Percentiles rank a stretch among this genome's conserved stretches.
Conservation (phyloP, 2,113 vertebrate genomes). For the Lasiurus cinereus region DNA sequence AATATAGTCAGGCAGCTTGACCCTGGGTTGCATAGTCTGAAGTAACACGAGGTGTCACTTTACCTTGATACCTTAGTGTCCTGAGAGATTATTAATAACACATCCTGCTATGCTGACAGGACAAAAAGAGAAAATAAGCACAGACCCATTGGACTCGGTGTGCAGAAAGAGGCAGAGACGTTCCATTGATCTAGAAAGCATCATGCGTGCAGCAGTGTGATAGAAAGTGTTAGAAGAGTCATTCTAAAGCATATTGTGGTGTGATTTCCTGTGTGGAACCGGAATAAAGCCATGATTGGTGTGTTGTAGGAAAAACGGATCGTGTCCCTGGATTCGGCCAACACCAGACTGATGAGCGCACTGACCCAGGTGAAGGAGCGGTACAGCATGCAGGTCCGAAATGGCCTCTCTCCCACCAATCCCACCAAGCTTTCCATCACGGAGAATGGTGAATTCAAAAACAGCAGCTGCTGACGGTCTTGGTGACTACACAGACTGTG, state of each 20-base stretch:
- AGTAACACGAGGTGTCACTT: background rate
- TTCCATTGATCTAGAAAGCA: slow-evolving; percentile 78
- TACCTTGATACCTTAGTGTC: background rate
- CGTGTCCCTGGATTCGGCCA: slow-evolving; percentile 95
- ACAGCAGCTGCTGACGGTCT: slow-evolving; percentile 95
- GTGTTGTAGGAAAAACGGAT: slow-evolving; percentile 96
- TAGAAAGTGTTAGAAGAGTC: slow-evolving; percentile 41
- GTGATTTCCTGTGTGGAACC: fast-evolving
- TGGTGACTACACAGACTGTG: background rate
- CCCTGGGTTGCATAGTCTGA: background rate
- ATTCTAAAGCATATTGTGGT: background rate
- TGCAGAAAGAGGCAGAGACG: slow-evolving; percentile 88
- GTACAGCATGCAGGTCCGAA: slow-evolving; percentile 94
- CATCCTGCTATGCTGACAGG: background rate
- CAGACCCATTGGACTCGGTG: background rate
- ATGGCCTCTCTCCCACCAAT: slow-evolving; percentile 95
- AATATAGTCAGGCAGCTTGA: slow-evolving; percentile 39
- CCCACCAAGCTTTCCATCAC: slow-evolving; percentile 99
- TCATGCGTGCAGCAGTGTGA: slow-evolving; percentile 66
- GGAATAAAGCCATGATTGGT: slow-evolving; percentile 76
- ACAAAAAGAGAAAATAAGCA: background rate
- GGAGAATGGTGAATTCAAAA: slow-evolving; percentile 99
- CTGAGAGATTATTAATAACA: slow-evolving; percentile 7
- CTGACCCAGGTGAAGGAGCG: slow-evolving; percentile 98
- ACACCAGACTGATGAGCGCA: slow-evolving; percentile 96